These are phyloP conservation scores for Cepaea hortensis DNA, from an alignment of 2,888 invertebrate genomes.

Conservation along the genomic window DNA sequence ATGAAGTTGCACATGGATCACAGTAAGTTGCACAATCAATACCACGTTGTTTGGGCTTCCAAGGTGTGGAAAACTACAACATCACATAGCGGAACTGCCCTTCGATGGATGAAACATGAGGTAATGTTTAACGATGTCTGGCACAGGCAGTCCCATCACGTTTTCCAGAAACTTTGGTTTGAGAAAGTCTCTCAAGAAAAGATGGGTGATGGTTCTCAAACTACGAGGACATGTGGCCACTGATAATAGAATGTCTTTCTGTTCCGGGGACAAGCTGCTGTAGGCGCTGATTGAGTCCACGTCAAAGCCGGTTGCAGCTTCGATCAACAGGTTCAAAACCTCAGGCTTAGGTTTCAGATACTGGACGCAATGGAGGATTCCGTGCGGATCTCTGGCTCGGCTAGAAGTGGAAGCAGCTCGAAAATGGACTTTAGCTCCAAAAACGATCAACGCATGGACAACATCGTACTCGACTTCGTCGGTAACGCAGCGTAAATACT, in stretches of 20 bases:
- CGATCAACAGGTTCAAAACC: constrained; percentile 83
- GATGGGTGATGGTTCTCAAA: constrained; percentile 61
- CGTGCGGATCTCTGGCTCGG: constrained; percentile 82
- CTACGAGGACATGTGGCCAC: constrained; percentile 57
- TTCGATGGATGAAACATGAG: constrained; percentile 53
- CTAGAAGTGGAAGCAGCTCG: constrained; percentile 76
- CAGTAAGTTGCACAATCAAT: no score
- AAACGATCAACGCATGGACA: constrained; percentile 83
- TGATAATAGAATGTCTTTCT: constrained; percentile 82
- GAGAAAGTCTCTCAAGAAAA: constrained; percentile 54
- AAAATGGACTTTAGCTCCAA: constrained; percentile 81
- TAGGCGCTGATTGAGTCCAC: constrained; percentile 87
- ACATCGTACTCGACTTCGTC: constrained; percentile 82
- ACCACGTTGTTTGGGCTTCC: no score
- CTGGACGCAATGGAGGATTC: constrained; percentile 87
- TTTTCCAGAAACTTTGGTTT: constrained; percentile 53
- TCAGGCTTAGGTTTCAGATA: constrained; percentile 79
- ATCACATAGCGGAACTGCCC: no score
- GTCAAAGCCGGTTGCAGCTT: constrained; percentile 87
- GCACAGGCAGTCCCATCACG: constrained; percentile 61
- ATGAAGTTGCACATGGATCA: no score
- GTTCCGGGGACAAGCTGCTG: constrained; percentile 81
- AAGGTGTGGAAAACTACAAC: no score
- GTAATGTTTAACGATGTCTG: constrained; percentile 62
- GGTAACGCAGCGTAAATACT: constrained; percentile 84